phyloP scores from a whole-genome alignment of 2,113 vertebrate genomes.

The Verasper variegatus region DNA sequence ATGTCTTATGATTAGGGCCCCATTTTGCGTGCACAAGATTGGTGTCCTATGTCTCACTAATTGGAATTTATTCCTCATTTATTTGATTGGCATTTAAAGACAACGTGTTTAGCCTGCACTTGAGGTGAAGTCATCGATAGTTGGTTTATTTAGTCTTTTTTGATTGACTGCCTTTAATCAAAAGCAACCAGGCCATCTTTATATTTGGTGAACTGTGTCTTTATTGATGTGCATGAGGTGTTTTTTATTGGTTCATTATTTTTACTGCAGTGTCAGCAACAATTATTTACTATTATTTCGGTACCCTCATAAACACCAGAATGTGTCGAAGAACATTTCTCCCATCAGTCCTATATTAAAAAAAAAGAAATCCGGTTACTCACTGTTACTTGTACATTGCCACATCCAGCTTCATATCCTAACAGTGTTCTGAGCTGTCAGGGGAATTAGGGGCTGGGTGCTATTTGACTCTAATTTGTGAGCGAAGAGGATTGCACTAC shows the following conservation, averaged over 20 bases:
- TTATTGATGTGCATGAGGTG: constrained; percentile 8
- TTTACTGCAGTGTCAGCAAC: constrained; percentile 44
- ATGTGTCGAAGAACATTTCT: constrained; percentile 49
- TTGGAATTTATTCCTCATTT: constrained; percentile 10
- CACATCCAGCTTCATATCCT: constrained; percentile 28
- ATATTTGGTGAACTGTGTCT: background rate
- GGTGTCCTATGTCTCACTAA: constrained; percentile 3
- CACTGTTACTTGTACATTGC: constrained; percentile 18
- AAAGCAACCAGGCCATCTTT: background rate
- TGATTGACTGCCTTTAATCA: constrained; percentile 1
- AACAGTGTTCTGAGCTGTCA: constrained; percentile 62
- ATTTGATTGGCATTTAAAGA: constrained; percentile 22
- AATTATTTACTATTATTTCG: constrained; percentile 17
- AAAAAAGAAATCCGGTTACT: background rate
- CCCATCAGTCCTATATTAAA: background rate
- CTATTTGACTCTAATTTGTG: constrained; percentile 73
- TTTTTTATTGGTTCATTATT: constrained; percentile 59
- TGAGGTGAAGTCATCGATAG: background rate
- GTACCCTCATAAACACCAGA: constrained; percentile 44
- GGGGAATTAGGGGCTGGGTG: constrained; percentile 56
- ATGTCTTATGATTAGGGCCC: constrained; percentile 27
- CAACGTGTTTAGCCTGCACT: background rate
- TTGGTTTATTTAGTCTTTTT: background rate
- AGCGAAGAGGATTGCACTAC: constrained; percentile 72
- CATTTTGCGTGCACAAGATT: constrained; percentile 12